Base-by-base conservation (phyloP, 53 echinoderm and acorn worm genomes). In the Mesocentrotus franciscanus region DNA sequence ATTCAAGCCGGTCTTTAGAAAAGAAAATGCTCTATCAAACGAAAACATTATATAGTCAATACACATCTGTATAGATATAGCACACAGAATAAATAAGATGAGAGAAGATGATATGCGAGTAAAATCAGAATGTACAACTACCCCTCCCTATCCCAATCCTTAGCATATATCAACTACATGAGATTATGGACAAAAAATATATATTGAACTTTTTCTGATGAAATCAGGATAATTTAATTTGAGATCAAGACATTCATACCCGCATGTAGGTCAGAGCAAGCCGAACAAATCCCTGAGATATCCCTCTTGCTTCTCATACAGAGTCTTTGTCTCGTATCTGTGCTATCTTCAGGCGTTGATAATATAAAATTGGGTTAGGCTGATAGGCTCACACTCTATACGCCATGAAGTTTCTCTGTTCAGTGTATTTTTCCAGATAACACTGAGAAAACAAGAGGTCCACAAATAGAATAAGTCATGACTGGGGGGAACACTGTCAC, bases 381-480 rank as follows among this genome's bases (percentile, higher is more conserved):
- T 92, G 92, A 70, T 92, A 92, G 92, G 24, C 92, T 92, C 64
- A 39, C 62, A 39, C 62, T 92, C 61, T 39, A 92, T 60, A 61
- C 18, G 62, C 62, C 60, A 61, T 68, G 62, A 39, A 64, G 36
- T 92, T 42, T 92, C 61, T 39, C 39, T 66, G 35, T 92, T 22
- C 68, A 68, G 92, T 92, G 68, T 92, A 90, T 92, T 92, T 92
- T 61, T 68, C 10, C 92, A 92, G 92, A 61, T 92, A 61, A 92
- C 66, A 92, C 92, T 92, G 92, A 61, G 62, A 70, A 61, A 92
- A 92, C 92, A 92, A 61, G 62, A 64, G 39, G 66, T 90, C 90
- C 60, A 60, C 90, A 90, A 58, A 90, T 60, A 60, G 60, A 60
- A 60, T 90, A 58, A 90, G n/a, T 90, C 90, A 27, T 58, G 58